These are phyloP conservation scores for Sinhomidia bicolor DNA, from an alignment of 2,888 invertebrate genomes.

Conservation along the genomic window DNA sequence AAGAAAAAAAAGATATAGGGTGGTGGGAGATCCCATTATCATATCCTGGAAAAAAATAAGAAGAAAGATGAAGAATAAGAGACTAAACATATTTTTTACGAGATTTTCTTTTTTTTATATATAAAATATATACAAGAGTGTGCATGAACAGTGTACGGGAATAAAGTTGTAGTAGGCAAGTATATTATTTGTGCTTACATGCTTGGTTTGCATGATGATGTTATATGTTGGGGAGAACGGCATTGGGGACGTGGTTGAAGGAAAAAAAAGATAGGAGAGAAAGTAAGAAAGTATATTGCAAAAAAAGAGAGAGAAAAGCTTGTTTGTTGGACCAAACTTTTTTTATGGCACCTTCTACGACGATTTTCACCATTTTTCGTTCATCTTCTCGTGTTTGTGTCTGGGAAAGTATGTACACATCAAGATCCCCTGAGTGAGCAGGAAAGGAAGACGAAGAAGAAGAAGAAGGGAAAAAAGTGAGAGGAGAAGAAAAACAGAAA, in stretches of 20 bases:
- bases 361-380: background rate
- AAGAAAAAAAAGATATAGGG: too few species aligned
- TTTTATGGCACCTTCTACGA: conserved; percentile 28
- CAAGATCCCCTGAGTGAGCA: background rate
- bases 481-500: background rate
- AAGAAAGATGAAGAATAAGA: background rate
- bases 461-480: background rate
- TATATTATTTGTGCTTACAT: background rate
- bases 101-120: too few species aligned
- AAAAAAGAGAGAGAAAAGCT: background rate
- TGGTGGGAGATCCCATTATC: conserved; percentile 16
- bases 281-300: background rate
- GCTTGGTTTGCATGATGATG: background rate
- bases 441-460: background rate
- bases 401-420: too few species aligned
- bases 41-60: conserved; percentile 19
- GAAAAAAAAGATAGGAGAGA: too few species aligned
- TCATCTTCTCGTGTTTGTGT: too few species aligned
- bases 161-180: too few species aligned
- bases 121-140: background rate
- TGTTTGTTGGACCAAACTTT: conserved; percentile 35
- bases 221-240: background rate
- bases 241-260: background rate
- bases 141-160: too few species aligned
- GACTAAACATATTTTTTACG: background rate